Conservation (phyloP, 2,888 invertebrate genomes). For the Mythimna vitellina region DNA sequence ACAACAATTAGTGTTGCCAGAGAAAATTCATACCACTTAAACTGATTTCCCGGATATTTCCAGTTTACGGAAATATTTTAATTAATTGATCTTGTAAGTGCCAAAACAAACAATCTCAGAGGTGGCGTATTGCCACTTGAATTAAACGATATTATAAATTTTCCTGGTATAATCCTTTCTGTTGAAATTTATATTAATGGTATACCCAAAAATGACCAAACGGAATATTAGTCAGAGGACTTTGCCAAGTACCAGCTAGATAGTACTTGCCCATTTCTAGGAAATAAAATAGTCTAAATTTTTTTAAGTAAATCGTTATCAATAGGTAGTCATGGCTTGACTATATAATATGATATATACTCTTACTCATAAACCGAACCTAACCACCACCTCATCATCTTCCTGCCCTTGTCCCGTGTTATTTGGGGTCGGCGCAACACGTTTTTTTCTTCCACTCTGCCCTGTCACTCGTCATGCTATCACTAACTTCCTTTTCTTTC, state of each 20-base stretch:
- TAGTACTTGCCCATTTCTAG: too few species aligned
- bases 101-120: conserved; percentile 30
- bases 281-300: too few species aligned
- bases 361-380: too few species aligned
- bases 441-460: too few species aligned
- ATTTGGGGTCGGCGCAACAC: too few species aligned
- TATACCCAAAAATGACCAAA: conserved; percentile 7
- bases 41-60: conserved; percentile 6
- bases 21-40: not conserved
- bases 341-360: too few species aligned
- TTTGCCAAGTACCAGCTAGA: too few species aligned
- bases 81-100: conserved; percentile 44
- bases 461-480: too few species aligned
- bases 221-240: not conserved
- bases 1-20: not conserved
- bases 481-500: too few species aligned
- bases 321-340: not conserved
- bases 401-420: too few species aligned
- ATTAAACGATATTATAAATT: conserved; percentile 33
- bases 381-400: too few species aligned
- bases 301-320: too few species aligned
- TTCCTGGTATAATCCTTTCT: conserved; percentile 28
- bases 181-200: conserved; percentile 9
- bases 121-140: conserved; percentile 34
- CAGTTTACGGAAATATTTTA: conserved; percentile 15